These are phyloP conservation scores for Pammene aurita DNA, from an alignment of 2,888 invertebrate species.

Conservation along the genomic window DNA sequence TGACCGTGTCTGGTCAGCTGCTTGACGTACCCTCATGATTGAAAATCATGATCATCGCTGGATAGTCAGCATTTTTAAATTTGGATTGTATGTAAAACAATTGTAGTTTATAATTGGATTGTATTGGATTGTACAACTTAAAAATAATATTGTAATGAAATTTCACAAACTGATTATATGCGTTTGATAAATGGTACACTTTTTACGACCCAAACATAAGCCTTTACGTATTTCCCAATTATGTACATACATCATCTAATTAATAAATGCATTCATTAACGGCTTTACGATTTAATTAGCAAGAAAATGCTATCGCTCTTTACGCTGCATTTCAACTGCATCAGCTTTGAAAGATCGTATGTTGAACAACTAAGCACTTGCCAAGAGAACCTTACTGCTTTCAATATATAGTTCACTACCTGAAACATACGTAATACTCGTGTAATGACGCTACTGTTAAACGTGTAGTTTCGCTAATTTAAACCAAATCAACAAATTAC, in stretches of 20 bases:
- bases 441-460: not conserved
- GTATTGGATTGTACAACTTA: no score
- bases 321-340: slow-evolving; percentile 5
- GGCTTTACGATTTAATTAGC: slow-evolving; percentile 6
- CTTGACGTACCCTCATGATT: no score
- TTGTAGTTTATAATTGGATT: no score
- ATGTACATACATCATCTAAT: not conserved
- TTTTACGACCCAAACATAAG: no score
- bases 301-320: slow-evolving; percentile 6
- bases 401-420: not conserved
- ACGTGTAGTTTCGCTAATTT: not conserved
- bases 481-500: slow-evolving; percentile 17
- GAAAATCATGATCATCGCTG: no score
- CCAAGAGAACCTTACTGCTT: not conserved
- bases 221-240: not conserved
- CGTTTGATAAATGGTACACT: no score
- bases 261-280: slow-evolving; percentile 1
- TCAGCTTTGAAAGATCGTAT: not conserved
- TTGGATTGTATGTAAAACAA: no score
- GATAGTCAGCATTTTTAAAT: no score
- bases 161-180: no score
- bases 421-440: not conserved
- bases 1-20: no score
- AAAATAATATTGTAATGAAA: no score
- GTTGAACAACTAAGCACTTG: not conserved